phyloP scores from a whole-genome alignment of 2,113 vertebrate species.

The Heterochromis multidens region DNA sequence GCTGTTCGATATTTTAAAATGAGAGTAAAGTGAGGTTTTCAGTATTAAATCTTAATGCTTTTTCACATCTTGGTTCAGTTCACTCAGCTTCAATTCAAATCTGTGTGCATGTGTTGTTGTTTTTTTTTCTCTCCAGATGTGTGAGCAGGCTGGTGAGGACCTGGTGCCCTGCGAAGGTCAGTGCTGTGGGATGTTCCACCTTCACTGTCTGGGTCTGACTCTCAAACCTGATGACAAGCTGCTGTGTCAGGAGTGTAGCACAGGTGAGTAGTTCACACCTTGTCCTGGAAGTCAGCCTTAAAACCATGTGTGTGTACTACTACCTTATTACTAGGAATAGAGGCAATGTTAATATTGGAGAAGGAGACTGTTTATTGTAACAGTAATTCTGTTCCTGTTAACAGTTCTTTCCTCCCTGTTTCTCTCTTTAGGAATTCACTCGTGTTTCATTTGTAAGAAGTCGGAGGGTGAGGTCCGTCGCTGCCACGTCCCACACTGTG shows the following conservation, averaged over 20 bases:
- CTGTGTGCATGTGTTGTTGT: background rate
- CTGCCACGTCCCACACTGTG: conserved; percentile 89
- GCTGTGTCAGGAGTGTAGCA: conserved; percentile 85
- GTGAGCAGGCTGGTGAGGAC: conserved; percentile 87
- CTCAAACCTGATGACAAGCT: conserved; percentile 82
- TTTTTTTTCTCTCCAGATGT: conserved; percentile 71
- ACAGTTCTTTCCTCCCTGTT: background rate
- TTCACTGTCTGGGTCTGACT: conserved; percentile 83
- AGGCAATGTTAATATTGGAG: background rate
- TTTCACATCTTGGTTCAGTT: fast-evolving
- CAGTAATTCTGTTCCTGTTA: background rate
- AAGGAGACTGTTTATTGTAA: background rate
- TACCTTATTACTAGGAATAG: background rate
- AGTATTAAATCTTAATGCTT: background rate
- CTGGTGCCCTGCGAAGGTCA: conserved; percentile 90
- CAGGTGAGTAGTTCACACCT: conserved; percentile 76
- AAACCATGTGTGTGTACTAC: background rate
- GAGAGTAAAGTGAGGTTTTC: too few species aligned
- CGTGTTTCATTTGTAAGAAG: conserved; percentile 91
- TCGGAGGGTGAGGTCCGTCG: conserved; percentile 82
- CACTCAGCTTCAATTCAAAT: background rate
- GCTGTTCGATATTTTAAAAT: background rate
- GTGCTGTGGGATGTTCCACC: conserved; percentile 90
- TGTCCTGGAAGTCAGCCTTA: background rate
- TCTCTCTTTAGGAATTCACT: conserved; percentile 79